Base-by-base conservation (phyloP, 2,113 vertebrate species). In the Gadus chalcogrammus region DNA sequence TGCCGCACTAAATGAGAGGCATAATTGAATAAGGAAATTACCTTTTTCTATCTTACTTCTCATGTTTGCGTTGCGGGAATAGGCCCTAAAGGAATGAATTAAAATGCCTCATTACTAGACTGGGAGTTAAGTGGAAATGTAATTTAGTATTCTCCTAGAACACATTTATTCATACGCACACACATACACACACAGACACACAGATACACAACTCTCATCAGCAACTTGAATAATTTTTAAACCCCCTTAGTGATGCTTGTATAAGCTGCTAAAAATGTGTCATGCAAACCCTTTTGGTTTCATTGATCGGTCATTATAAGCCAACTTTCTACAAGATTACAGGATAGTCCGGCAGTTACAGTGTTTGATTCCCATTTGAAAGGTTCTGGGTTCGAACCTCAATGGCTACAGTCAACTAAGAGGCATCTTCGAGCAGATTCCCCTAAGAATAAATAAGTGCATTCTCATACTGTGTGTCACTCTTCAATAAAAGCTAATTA, bases 11-110 rank as follows among this genome's bases (percentile, higher is more conserved):
- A 84, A 72, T 77, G 70, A 83, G 80, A 84, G 69, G 71, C 62
- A 4, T 88, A 79, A 86, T 79, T 77, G 79, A 70, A 77, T 79
- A 79, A 79, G 85, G 80, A 86, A 89, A 88, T 85, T 81, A 69
- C 69, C 75, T 65, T 81, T 82, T 75, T 24, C 74, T 78, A 48
- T 85, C 79, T 76, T 78, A 87, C 82, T 82, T 78, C 79, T 74
- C 73, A 80, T 82, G 74, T 89, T 85, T 84, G 74, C 75, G 60
- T 79, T 80, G 80, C 72, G 74, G 70, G 60, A 79, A 80, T 77
- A 16, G 80, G 42, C 42, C 82, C 84, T 72, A 68, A 79, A 88
- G 85, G 82, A 83, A 76, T 72, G 74, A 80, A 82, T 86, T 83
- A 56, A 70, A 78, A 79, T 69, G 58, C 76, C 81, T 88, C 84